Evolutionary conservation across 2,113 vertebrate genomes (phyloP), one percentile per base, ranked within the genome.

Genomic region (Otis tarda): DNA sequence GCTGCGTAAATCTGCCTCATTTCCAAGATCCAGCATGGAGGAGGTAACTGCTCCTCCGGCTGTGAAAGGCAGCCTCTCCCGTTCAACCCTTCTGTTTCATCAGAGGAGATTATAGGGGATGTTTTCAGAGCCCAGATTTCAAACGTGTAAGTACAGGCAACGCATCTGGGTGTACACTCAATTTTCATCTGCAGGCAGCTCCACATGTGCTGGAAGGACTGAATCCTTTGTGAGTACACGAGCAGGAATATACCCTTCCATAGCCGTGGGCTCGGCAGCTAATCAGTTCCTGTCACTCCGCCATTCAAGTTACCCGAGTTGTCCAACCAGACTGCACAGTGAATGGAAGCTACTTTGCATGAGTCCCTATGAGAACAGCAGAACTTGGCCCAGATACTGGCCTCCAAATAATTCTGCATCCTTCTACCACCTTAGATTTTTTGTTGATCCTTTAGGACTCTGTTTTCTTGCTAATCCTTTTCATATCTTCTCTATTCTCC

Each of bases 151-250:
- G 13, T 67, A 45, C 5, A 1, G 1, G n/a, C 22, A 77, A 49
- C 9, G 27, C 1, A 0, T 59, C 43, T 87, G 45, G 25, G 7
- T 52, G 33, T 27, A 41, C 3, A 6, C 0, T 0, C 2, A 22
- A 5, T 78, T 74, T 78, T 83, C 43, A 28, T 10, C 31, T 59
- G 24, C 63, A 87, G 39, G 39, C 24, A 52, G 21, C 4, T 75
- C n/a, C 37, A 53, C 7, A 7, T 0, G 0, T 33, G n/a, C 43
- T 53, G 30, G 22, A 67, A 85, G 47, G 63, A 23, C 17, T 43
- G 41, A n/a, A 61, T 45, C 14, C 10, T 55, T 83, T 31, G 27
- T 39, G 76, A 11, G 13, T 57, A 12, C 22, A 13, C 2, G 0
- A 27, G 69, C 31, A 68, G 55, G 28, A 68, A 52, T 19, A 14